Evolutionary conservation across 2,888 invertebrate genomes (phyloP), one percentile per base, ranked within the genome.

Genomic region (Lamproptera curius): DNA sequence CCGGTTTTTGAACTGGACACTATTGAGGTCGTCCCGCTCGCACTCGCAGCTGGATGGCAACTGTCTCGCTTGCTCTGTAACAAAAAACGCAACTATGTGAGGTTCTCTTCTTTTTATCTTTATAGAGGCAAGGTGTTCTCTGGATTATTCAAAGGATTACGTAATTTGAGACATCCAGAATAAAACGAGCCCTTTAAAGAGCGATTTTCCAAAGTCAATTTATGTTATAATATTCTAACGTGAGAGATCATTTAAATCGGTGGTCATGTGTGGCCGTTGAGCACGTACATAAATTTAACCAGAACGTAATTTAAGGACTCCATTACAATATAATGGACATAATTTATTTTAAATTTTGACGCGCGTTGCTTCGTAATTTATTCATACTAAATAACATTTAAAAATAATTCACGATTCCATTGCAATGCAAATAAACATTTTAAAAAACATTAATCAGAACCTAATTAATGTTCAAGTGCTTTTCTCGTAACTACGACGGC

Each of bases 41-140:
- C 65, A 40, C 67, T 58, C 73, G 52, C 43, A 52, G 42, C 37
- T 40, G 35, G 37, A 47, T 45, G 47, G 43, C 56, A 20, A 60
- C 51, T 48, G 52, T 69, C 74, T 63, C 66, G 64, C 58, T 80
- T 74, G 56, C 70, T 70, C 84, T 84, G 84, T 58, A 84, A 84
- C 84, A 84, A 84, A 82, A 81, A 77, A 71, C 56, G 59, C 52
- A 70, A 64, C 64, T 70, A 68, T 70, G 65, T 74, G 67, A 69
- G 57, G 53, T 64, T 61, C 51, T 61, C 58, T 63, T 65, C 51
- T 57, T 67, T 57, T 56, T 52, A 52, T 57, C 61, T 65, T 67
- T 63, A 56, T 64, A 66, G 63, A 61, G 59, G 54, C 63, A 65
- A 68, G 68, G 63, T 61, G 63, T 61, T 58, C 54, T 51, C 49